Evolutionary conservation across 2,797 vertebrate species (phyloP).

Genomic region (Cossypha heuglini): DNA sequence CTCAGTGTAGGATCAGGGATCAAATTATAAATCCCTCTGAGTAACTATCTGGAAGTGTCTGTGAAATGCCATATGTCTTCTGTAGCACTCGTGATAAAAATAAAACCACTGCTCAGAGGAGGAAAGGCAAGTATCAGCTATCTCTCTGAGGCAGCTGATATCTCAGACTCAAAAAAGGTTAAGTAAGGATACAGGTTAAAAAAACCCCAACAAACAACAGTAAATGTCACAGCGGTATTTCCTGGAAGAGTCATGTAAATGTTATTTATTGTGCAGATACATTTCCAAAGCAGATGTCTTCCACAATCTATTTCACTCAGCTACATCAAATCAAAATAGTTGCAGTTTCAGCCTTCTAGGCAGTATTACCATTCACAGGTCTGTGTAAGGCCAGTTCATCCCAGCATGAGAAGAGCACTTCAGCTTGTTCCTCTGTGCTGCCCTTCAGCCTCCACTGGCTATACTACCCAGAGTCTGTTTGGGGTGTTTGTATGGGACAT

Average conservation of each 20-base stretch:
- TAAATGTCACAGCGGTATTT: conserved; percentile 67
- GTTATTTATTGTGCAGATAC: conserved; percentile 62
- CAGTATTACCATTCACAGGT: not conserved
- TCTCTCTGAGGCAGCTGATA: not conserved
- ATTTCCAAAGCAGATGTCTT: conserved; percentile 64
- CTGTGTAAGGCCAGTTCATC: not conserved
- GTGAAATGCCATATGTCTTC: not conserved
- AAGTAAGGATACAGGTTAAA: conserved; percentile 30
- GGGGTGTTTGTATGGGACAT: too few species aligned
- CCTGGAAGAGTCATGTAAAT: conserved; percentile 40
- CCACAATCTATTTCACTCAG: conserved; percentile 28
- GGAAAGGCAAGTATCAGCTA: not conserved
- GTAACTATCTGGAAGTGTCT: not conserved
- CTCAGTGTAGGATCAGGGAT: not conserved
- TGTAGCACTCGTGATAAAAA: not conserved
- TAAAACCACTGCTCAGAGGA: not conserved
- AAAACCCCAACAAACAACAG: not conserved
- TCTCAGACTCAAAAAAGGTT: not conserved
- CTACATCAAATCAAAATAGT: conserved; percentile 35
- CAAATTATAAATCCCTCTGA: not conserved
- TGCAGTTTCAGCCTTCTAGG: conserved; percentile 31
- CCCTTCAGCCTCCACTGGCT: not conserved
- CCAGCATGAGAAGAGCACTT: not conserved
- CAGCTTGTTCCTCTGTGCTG: not conserved
- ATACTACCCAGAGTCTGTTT: rapidly evolving